Evolutionary conservation across 2,113 vertebrate genomes (phyloP).

Genomic region (Apodemus speciosus): DNA sequence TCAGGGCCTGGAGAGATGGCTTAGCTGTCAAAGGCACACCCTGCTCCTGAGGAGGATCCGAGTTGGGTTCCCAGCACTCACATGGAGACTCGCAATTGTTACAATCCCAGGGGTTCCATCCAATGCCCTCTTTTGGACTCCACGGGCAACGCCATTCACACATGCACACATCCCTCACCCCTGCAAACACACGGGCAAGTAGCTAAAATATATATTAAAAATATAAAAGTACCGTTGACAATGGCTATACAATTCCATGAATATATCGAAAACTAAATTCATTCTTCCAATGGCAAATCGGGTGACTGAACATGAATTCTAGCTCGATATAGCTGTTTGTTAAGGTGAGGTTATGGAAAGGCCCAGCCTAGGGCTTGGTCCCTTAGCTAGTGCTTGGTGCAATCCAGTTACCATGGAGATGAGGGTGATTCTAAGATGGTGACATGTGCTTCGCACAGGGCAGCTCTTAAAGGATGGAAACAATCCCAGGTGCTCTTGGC

Average conservation of each 20-base stretch:
- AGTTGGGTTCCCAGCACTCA: not conserved
- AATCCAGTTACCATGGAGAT: not conserved
- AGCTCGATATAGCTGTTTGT: not conserved
- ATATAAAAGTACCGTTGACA: not conserved
- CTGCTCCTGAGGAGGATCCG: not conserved
- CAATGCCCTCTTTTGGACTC: not conserved
- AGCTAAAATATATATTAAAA: not conserved
- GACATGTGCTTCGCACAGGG: not conserved
- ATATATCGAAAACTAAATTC: not conserved
- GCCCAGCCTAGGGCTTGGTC: not conserved
- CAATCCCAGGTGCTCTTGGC: not conserved
- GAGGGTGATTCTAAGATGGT: not conserved
- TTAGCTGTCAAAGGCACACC: no score
- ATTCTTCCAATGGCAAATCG: not conserved
- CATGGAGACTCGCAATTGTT: no score
- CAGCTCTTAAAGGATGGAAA: not conserved
- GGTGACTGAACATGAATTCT: not conserved
- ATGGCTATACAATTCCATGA: not conserved
- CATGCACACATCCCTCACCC: not conserved
- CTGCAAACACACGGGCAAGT: no score
- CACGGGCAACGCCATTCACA: not conserved
- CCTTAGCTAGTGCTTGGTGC: not conserved
- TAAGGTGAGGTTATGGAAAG: constrained; percentile 5
- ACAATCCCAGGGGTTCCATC: not conserved
- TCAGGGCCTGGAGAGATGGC: no score